Conservation (phyloP, 1,140 invertebrate genomes). For the Drosophila malerkotliana region DNA sequence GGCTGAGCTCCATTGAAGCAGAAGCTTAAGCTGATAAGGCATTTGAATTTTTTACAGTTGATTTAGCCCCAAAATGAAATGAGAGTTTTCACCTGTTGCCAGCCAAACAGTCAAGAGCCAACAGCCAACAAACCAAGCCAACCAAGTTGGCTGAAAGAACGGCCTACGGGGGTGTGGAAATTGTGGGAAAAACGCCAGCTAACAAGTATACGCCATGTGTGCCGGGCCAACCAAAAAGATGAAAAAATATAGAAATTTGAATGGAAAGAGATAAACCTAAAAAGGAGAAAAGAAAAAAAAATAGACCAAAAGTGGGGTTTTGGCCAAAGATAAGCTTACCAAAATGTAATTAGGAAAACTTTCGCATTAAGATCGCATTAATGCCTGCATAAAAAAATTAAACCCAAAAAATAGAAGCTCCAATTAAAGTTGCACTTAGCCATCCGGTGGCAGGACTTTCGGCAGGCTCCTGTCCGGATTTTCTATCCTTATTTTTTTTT, state of each 20-base stretch:
- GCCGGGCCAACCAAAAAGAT: slow-evolving; percentile 4
- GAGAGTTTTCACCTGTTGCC: slow-evolving; percentile 58
- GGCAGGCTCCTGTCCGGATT: slow-evolving; percentile 2
- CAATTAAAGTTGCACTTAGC: slow-evolving; percentile 53
- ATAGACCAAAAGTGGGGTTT: background rate
- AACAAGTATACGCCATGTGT: slow-evolving; percentile 50
- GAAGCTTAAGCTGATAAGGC: slow-evolving; percentile 63
- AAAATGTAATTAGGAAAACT: slow-evolving; percentile 48
- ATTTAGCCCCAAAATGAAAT: slow-evolving; percentile 59
- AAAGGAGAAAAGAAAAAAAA: background rate
- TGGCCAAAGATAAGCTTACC: slow-evolving; percentile 35
- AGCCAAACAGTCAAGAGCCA: background rate
- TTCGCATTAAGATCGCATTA: slow-evolving; percentile 50
- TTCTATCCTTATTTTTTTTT: slow-evolving; percentile 11
- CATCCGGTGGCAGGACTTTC: slow-evolving; percentile 15
- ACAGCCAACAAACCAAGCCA: background rate
- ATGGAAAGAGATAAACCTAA: background rate
- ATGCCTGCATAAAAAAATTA: slow-evolving; percentile 11
- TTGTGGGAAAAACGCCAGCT: slow-evolving; percentile 20
- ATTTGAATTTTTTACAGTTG: slow-evolving; percentile 67
- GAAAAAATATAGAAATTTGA: slow-evolving; percentile 6
- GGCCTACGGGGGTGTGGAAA: slow-evolving; percentile 25
- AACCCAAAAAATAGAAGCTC: slow-evolving; percentile 8
- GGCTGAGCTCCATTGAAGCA: slow-evolving; percentile 55
- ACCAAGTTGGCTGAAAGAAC: slow-evolving; percentile 10